Conservation (phyloP, 64 coral and sea anemone species). For the Trachythela sp. region DNA sequence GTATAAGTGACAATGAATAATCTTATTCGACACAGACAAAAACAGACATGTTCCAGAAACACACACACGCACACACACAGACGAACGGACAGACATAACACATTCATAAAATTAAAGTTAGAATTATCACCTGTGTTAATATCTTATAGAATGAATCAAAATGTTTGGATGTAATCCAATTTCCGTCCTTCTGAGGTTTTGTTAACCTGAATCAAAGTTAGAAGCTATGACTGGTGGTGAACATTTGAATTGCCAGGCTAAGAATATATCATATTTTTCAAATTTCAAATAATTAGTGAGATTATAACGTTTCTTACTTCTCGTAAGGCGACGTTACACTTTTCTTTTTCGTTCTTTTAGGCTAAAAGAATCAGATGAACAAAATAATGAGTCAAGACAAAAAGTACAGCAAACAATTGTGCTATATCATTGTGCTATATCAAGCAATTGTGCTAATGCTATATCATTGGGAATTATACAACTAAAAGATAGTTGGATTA, state of each 20-base stretch:
- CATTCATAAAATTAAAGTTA: background rate
- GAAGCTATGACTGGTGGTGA: background rate
- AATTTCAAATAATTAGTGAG: too few relatives aligned
- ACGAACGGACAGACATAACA: background rate
- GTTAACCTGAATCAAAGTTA: background rate
- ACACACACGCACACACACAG: too few relatives aligned
- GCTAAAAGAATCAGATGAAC: background rate
- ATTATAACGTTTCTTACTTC: background rate
- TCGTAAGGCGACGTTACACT: background rate
- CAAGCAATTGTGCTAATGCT: too few relatives aligned
- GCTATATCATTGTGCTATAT: too few relatives aligned
- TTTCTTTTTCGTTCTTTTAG: background rate
- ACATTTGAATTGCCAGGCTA: background rate
- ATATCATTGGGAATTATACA: background rate
- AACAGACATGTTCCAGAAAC: too few relatives aligned
- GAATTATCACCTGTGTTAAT: background rate
- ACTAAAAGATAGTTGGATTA: background rate
- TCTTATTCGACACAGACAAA: too few relatives aligned
- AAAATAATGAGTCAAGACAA: too few relatives aligned
- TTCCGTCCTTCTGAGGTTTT: background rate
- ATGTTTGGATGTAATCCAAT: background rate
- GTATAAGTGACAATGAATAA: too few relatives aligned
- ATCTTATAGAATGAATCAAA: background rate
- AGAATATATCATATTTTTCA: too few relatives aligned
- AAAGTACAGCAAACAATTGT: too few relatives aligned